Evolutionary conservation across 2,797 vertebrate genomes (phyloP).

Genomic region (Arnoldichthys spilopterus): DNA sequence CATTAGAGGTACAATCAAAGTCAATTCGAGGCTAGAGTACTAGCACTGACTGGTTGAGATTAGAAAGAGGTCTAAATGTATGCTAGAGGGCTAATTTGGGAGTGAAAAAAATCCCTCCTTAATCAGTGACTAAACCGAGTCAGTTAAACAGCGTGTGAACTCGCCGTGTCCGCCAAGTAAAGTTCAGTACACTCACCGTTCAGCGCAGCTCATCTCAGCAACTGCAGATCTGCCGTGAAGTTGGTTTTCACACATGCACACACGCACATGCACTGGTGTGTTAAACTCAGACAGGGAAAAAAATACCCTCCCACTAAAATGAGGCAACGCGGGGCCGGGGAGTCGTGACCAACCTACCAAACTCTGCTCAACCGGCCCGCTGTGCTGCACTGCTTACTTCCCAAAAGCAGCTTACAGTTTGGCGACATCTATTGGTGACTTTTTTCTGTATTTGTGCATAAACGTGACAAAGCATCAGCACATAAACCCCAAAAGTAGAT

Average conservation of each 20-base stretch:
- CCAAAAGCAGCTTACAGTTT: background rate
- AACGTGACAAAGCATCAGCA: no score
- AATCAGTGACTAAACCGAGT: background rate
- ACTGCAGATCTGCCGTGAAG: background rate
- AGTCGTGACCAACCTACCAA: constrained; percentile 51
- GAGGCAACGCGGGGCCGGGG: constrained; percentile 11
- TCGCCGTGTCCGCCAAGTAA: background rate
- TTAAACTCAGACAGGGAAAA: background rate
- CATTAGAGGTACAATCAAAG: background rate
- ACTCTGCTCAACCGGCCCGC: constrained; percentile 1
- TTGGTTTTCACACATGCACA: background rate
- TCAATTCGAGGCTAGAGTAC: background rate
- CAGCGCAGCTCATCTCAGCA: constrained; percentile 5
- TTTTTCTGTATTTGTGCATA: no score
- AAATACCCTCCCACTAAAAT: constrained; percentile 31
- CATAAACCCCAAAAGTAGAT: no score
- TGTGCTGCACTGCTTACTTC: no score
- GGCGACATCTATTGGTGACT: constrained; percentile 27
- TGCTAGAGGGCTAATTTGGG: no score
- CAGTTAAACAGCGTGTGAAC: background rate
- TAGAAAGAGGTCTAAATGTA: background rate
- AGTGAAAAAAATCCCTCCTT: background rate
- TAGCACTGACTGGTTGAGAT: background rate
- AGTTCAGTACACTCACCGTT: background rate
- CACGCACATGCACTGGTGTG: background rate